Evolutionary conservation across 1,140 invertebrate genomes (phyloP).

Genomic region (Drosophila auraria): DNA sequence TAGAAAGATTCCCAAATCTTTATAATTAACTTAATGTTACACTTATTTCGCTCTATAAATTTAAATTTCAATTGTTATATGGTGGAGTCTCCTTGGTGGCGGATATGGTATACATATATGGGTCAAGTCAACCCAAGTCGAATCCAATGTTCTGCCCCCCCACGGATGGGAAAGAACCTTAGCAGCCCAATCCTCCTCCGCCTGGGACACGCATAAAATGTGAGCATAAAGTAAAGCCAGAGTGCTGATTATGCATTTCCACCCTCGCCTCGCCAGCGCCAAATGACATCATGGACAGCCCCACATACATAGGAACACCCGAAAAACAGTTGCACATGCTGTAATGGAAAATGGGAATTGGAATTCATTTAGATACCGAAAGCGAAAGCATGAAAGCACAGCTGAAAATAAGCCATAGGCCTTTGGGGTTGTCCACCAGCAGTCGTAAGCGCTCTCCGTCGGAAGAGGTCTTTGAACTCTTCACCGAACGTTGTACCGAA

Average conservation of each 20-base stretch:
- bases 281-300: constrained; percentile 66
- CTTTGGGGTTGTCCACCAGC: constrained; percentile 63
- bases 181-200: constrained; percentile 57
- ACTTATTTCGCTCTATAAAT: neutral
- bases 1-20: neutral
- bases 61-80: neutral
- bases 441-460: neutral
- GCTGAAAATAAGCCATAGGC: constrained; percentile 53
- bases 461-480: constrained; percentile 72
- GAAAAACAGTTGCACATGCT: constrained; percentile 69
- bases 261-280: constrained; percentile 54
- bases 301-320: constrained; percentile 3
- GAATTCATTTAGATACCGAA: constrained; percentile 69
- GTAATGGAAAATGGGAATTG: constrained; percentile 32
- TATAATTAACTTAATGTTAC: neutral
- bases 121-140: constrained; percentile 37
- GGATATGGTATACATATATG: constrained; percentile 4
- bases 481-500: constrained; percentile 55
- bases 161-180: neutral
- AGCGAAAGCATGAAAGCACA: constrained; percentile 60
- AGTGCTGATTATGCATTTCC: constrained; percentile 71
- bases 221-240: constrained; percentile 13
- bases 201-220: constrained; percentile 58
- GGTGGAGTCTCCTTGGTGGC: neutral
- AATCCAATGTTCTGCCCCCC: constrained; percentile 15